Evolutionary conservation across 64 coral and sea anemone species (phyloP), one percentile per base, ranked within the genome.

Genomic region (Dendrophyllia cribrosa): DNA sequence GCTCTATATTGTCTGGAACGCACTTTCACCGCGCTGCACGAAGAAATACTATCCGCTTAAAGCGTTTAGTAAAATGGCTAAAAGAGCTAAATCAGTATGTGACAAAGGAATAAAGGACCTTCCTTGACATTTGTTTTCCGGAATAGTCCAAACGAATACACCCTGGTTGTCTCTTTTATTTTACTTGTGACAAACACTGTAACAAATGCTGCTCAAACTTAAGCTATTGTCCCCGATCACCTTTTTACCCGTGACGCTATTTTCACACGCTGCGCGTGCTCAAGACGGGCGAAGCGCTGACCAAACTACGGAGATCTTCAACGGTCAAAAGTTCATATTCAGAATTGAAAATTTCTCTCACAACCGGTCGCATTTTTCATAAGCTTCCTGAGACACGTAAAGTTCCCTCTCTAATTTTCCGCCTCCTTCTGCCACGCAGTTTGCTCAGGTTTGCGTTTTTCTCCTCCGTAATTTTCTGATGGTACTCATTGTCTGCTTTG

Each of bases 271-370:
- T 72, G 25, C 70, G 70, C 11, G 45, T 43, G 25, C 70, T 72
- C 16, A 72, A 11, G 16, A 44, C 24, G 13, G 70, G 70, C 6
- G 70, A 72, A 11, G 70, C 34, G 70, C 70, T 72, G 25, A 72
- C 25, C 14, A 72, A 34, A 43, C 34, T 13, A 7, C 70, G 70
- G 15, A 72, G 70, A 72, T 72, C 70, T 72, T 43, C 25, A 43
- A 72, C 21, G 3, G 70, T 72, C 70, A 72, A 15, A 8, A 43
- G 70, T 34, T 46, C 70, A 12, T 72, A 24, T 44, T 72, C 24
- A 72, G 19, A 72, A 2, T 43, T 72, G 25, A 72, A 72, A 11
- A 72, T 72, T 72, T 72, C 70, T 72, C 34, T 72, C n/a, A n/a
- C 70, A 72, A 11, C 15, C 25, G 24, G 6, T 72, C 70, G 25